phyloP scores from a whole-genome alignment of 2,113 vertebrate genomes.

The Marcusenius ussheri region DNA sequence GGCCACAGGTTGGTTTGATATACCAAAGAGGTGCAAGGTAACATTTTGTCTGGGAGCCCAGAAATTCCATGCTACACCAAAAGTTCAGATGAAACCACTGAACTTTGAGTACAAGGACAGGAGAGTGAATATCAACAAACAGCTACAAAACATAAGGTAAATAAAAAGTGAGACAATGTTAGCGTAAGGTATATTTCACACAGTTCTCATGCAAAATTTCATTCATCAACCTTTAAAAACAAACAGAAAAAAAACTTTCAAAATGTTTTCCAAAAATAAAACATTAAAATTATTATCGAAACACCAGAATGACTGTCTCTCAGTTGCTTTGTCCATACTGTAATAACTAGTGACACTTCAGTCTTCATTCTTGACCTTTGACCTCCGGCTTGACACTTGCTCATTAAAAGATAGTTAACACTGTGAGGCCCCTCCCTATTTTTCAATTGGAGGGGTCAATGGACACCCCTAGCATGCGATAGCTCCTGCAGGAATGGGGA shows the following conservation, averaged over 20 bases:
- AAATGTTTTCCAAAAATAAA: not conserved
- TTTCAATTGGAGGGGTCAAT: not conserved
- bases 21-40: not conserved
- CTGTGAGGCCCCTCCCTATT: not conserved
- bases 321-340: not conserved
- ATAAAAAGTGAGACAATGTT: not conserved
- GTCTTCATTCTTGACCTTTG: not conserved
- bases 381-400: not conserved
- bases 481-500: conserved; percentile 55
- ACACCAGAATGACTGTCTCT: not conserved
- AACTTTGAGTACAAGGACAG: not conserved
- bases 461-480: not conserved
- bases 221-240: not conserved
- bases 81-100: not conserved
- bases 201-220: not conserved
- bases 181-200: not conserved
- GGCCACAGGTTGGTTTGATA: not conserved
- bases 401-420: not conserved
- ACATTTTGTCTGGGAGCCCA: not conserved
- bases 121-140: not conserved
- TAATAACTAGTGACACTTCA: not conserved
- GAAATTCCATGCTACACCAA: not conserved
- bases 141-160: not conserved
- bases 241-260: not conserved
- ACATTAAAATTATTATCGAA: not conserved